Evolutionary conservation across 2,113 vertebrate species (phyloP).

Genomic region (Nothocercus nigrocapillus): DNA sequence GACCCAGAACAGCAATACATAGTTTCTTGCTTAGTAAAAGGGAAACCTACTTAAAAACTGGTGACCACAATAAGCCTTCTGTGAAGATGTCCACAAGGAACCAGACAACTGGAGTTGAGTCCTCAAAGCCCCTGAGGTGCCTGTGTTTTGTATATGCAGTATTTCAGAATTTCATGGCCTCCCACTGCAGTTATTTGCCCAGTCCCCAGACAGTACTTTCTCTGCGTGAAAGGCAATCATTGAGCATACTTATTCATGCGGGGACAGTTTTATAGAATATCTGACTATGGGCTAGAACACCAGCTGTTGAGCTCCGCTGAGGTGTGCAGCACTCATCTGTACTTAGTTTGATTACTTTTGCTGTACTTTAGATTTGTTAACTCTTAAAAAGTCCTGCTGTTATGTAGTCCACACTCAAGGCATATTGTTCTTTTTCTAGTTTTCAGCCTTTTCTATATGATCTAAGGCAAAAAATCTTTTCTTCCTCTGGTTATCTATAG

Average conservation of each 20-base stretch:
- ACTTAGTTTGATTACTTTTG: slow-evolving; percentile 63
- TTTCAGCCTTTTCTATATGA: neutral
- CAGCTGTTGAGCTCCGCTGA: slow-evolving; percentile 55
- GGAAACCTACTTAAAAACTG: neutral
- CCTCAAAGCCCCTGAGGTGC: neutral
- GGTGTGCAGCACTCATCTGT: slow-evolving; percentile 61
- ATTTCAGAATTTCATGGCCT: slow-evolving; percentile 12
- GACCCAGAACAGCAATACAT: neutral
- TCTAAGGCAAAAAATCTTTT: neutral
- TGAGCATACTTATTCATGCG: slow-evolving; percentile 54
- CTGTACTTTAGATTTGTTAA: slow-evolving; percentile 33
- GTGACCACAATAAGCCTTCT: neutral
- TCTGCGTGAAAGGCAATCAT: slow-evolving; percentile 5
- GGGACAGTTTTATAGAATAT: slow-evolving; percentile 57
- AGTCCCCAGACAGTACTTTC: slow-evolving; percentile 19
- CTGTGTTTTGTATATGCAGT: neutral
- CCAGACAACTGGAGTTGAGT: neutral
- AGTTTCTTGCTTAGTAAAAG: neutral
- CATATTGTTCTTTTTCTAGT: neutral
- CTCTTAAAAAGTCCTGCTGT: neutral
- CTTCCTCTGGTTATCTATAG: neutral
- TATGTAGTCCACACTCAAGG: neutral
- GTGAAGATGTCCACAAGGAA: neutral
- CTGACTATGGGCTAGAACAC: slow-evolving; percentile 45
- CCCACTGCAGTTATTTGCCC: slow-evolving; percentile 4